A percentile compares a stretch with the other conserved stretches of the same genome.
Conservation (phyloP, 2,888 invertebrate species). For the Diplolepis rosae region DNA sequence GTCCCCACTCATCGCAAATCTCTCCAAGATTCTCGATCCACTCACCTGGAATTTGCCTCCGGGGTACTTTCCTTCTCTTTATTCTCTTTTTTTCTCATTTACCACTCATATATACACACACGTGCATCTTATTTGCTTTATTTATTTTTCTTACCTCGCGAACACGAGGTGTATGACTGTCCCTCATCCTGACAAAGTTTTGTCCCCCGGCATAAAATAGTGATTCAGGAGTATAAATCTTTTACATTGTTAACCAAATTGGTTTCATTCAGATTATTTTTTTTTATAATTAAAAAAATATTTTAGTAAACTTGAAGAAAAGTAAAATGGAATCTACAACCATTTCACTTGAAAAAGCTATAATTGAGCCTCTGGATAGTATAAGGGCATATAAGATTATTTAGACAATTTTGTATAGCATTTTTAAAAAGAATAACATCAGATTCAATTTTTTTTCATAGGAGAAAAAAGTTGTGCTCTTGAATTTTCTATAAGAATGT, state of each 20-base stretch:
- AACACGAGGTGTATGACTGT: slow-evolving; percentile 23
- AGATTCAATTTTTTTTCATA: no score
- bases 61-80: slow-evolving; percentile 52
- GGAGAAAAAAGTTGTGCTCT: no score
- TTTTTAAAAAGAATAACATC: no score
- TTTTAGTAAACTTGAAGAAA: no score
- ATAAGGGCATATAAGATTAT: no score
- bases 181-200: slow-evolving; percentile 40
- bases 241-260: slow-evolving; percentile 41
- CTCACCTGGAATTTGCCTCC: slow-evolving; percentile 60
- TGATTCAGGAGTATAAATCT: slow-evolving; percentile 53
- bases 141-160: slow-evolving; percentile 42
- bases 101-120: slow-evolving; percentile 38
- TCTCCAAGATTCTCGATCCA: slow-evolving; percentile 50
- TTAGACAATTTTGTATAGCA: no score
- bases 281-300: no score
- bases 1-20: slow-evolving; percentile 48
- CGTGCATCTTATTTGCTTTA: slow-evolving; percentile 44
- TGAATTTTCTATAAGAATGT: no score
- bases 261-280: slow-evolving; percentile 24
- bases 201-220: slow-evolving; percentile 43
- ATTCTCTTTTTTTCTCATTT: slow-evolving; percentile 32
- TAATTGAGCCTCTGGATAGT: no score
- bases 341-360: no score
- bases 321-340: no score